Evolutionary conservation across 2,797 vertebrate genomes (phyloP).

Genomic region (Lophius americanus): DNA sequence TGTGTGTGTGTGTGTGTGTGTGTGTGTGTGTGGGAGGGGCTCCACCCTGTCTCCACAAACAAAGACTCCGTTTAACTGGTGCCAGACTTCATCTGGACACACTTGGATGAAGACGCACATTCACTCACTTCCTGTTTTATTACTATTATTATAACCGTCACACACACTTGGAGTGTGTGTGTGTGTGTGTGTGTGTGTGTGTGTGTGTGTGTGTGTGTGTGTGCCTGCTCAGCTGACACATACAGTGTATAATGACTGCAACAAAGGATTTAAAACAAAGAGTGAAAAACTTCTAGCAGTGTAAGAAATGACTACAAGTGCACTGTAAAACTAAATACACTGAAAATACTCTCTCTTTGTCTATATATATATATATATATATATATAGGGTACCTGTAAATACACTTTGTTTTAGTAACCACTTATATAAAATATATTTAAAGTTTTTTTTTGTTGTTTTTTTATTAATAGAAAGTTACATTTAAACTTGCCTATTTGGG

Average conservation of each 20-base stretch:
- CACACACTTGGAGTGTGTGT: not conserved
- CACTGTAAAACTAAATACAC: not conserved
- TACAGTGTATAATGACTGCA: too few species aligned
- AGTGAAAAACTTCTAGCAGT: not conserved
- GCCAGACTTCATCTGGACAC: slow-evolving; percentile 62
- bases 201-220: not conserved
- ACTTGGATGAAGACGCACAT: slow-evolving; percentile 26
- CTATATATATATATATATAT: too few species aligned
- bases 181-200: not conserved
- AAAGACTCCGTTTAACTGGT: slow-evolving; percentile 68
- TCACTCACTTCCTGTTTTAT: slow-evolving; percentile 3
- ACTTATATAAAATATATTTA: too few species aligned
- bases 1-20: slow-evolving; percentile 24
- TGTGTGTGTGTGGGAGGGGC: slow-evolving; percentile 55
- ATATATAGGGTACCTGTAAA: too few species aligned
- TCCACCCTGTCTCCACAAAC: slow-evolving; percentile 67
- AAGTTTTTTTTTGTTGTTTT: too few species aligned
- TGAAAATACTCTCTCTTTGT: too few species aligned
- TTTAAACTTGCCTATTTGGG: too few species aligned
- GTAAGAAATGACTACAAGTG: slow-evolving; percentile 1
- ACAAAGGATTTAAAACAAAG: not conserved
- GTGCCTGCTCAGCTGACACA: not conserved
- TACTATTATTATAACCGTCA: slow-evolving; percentile 7
- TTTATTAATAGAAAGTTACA: too few species aligned
- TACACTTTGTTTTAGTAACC: too few species aligned